Base-by-base conservation (phyloP, 1,140 invertebrate genomes). In the Megalopta genalis region DNA sequence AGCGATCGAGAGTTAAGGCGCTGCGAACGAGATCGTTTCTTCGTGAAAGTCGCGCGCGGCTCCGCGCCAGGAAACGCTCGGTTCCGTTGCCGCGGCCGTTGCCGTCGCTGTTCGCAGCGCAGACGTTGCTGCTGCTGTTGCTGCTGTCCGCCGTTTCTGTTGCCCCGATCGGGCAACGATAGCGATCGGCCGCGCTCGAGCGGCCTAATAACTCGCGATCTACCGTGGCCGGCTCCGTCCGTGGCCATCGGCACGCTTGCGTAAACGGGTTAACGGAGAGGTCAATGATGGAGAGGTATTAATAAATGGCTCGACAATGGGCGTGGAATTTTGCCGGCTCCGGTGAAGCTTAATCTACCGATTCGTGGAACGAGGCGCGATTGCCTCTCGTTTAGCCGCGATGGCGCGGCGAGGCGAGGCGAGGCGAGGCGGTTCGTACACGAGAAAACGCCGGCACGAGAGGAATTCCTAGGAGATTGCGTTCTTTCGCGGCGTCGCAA, bases 211-310 rank as follows among this genome's bases (percentile, higher is more conserved):
- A 81, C 70, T 85, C 73, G 82, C 82, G 77, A 84, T 77, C 57
- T 16, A 60, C 32, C 77, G 49, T 54, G 54, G 49, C 49, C 46
- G 49, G 39, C 39, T 42, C 2, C 39, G 42, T 14, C 16, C 49
- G 49, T 54, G 59, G 49, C 69, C 54, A 42, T 80, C 57, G 77
- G 67, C 75, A 9, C 32, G 83, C 79, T 85, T 85, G 83, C 84
- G 83, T 82, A 85, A 85, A 85, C 57, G 84, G 83, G 84, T 85
- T 85, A 85, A 85, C 78, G 79, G 84, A 84, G 65, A 75, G 83
- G 84, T 85, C 84, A 85, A 85, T 82, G 82, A 85, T 76, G 83
- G 79, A 67, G 77, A 66, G 82, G 73, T 85, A 85, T 85, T 85
- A 85, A 85, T 81, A 85, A 85, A 85, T 81, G 65, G 59, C 82